These are phyloP conservation scores for Paelopatides confundens DNA, from an alignment of 53 echinoderm and acorn worm species.

Conservation along the genomic window DNA sequence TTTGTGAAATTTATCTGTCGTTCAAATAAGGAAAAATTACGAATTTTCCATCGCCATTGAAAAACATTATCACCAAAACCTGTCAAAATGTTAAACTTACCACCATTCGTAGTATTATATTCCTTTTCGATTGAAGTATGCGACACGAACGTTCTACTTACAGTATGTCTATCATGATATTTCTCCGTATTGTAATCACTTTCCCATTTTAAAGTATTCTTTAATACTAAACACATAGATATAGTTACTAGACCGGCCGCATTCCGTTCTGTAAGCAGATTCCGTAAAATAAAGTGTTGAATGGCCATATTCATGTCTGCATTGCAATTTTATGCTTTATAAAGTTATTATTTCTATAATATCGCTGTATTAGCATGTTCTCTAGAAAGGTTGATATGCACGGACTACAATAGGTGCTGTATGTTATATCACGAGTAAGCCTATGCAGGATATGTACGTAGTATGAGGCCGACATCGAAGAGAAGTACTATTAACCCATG, in stretches of 20 bases:
- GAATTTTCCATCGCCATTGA: conserved; percentile 3
- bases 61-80: not conserved
- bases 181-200: not conserved
- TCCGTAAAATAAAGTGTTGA: not conserved
- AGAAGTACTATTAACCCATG: too few species aligned
- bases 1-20: not conserved
- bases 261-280: not conserved
- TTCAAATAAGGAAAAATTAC: not conserved
- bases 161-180: not conserved
- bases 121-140: not conserved
- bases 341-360: too few species aligned
- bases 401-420: too few species aligned
- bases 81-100: too few species aligned
- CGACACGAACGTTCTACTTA: not conserved
- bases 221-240: not conserved
- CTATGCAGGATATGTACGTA: too few species aligned
- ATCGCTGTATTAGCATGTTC: too few species aligned
- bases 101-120: not conserved
- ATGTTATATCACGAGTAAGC: too few species aligned
- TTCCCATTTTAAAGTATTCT: conserved; percentile 6
- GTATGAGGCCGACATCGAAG: too few species aligned
- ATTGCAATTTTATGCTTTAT: too few species aligned
- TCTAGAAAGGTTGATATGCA: too few species aligned
- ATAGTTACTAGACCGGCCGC: conserved; percentile 8
- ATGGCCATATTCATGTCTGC: not conserved